Percentiles rank a stretch among this genome's conserved stretches.
Conservation (phyloP, 2,113 vertebrate genomes). For the Mesembrinibis cayennensis region DNA sequence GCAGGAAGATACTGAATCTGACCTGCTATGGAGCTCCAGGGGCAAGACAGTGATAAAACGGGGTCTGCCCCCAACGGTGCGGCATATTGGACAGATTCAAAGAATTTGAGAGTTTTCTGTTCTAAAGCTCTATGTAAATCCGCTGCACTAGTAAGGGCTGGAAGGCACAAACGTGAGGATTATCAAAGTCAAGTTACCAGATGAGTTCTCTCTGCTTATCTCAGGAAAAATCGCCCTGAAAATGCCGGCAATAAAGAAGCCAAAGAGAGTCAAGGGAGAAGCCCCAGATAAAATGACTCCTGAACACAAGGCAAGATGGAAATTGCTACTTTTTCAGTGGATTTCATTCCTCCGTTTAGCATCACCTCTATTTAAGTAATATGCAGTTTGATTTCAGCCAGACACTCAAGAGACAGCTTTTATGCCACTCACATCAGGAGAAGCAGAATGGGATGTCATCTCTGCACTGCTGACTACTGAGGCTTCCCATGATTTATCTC, state of each 20-base stretch:
- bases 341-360: background rate
- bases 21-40: background rate
- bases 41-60: background rate
- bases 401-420: background rate
- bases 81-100: background rate
- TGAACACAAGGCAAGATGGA: background rate
- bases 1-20: background rate
- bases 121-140: background rate
- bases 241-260: background rate
- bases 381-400: conserved; percentile 2
- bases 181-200: background rate
- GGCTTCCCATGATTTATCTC: background rate
- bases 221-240: background rate
- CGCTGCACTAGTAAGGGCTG: background rate
- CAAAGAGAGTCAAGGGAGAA: background rate
- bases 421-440: background rate
- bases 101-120: background rate
- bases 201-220: background rate
- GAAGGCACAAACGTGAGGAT: background rate
- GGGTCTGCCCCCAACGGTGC: background rate
- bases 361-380: background rate
- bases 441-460: background rate
- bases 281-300: background rate
- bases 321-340: background rate
- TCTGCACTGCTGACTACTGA: background rate